Evolutionary conservation across 2,888 invertebrate species (phyloP).

Genomic region (Brassicogethes aeneus): DNA sequence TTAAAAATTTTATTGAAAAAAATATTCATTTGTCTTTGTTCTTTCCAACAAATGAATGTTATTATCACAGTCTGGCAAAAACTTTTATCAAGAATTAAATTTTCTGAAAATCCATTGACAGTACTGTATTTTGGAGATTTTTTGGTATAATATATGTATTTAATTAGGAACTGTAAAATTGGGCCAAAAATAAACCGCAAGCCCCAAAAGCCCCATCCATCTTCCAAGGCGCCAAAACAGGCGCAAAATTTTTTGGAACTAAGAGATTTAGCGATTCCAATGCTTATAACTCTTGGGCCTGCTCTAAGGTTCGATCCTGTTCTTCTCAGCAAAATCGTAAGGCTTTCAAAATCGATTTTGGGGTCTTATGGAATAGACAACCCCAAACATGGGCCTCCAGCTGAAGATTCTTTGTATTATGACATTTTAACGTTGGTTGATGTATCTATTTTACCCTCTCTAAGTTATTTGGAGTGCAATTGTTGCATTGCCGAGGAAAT

Average conservation of each 20-base stretch:
- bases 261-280: constrained; percentile 70
- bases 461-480: constrained; percentile 88
- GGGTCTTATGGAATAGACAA: constrained; percentile 30
- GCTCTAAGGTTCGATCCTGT: constrained; percentile 81
- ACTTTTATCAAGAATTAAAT: too few relatives aligned
- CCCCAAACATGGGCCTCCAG: constrained; percentile 23
- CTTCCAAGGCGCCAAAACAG: constrained; percentile 52
- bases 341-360: constrained; percentile 41
- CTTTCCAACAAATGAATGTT: too few relatives aligned
- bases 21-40: too few relatives aligned
- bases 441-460: constrained; percentile 78
- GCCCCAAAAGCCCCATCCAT: constrained; percentile 44
- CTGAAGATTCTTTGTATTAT: constrained; percentile 58
- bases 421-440: constrained; percentile 82
- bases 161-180: constrained; percentile 66
- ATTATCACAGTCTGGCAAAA: too few relatives aligned
- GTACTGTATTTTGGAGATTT: too few relatives aligned
- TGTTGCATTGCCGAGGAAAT: constrained; percentile 95
- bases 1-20: too few relatives aligned
- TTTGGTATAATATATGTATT: too few relatives aligned
- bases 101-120: too few relatives aligned
- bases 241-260: constrained; percentile 66
- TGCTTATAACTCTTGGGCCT: constrained; percentile 78
- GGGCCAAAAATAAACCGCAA: constrained; percentile 60
- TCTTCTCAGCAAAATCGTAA: constrained; percentile 77